phyloP scores from a whole-genome alignment of 2,797 vertebrate genomes.

The Champsocephalus gunnari region DNA sequence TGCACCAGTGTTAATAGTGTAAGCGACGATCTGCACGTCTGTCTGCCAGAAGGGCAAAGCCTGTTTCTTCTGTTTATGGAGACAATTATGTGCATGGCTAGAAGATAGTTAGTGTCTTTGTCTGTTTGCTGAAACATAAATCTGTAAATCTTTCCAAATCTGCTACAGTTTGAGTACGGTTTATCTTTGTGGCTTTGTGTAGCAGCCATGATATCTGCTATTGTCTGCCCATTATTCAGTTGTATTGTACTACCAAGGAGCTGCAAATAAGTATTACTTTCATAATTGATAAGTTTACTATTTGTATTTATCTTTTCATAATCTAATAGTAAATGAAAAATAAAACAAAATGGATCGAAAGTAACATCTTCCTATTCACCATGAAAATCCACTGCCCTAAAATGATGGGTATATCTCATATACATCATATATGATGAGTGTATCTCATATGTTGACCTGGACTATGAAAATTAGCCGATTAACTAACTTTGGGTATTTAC shows the following conservation, averaged over 20 bases:
- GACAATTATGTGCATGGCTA: slow-evolving; percentile 26
- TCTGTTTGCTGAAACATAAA: slow-evolving; percentile 34
- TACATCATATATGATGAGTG: no score
- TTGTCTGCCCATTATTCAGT: neutral
- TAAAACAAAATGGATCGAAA: neutral
- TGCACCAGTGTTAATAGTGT: slow-evolving; percentile 67
- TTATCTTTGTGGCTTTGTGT: slow-evolving; percentile 24
- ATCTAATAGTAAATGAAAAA: neutral
- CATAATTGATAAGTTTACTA: neutral
- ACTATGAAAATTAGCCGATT: no score
- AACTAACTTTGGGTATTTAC: no score
- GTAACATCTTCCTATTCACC: neutral
- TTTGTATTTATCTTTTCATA: slow-evolving; percentile 19
- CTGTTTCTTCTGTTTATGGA: slow-evolving; percentile 50
- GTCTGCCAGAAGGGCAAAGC: slow-evolving; percentile 36
- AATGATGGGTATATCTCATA: neutral
- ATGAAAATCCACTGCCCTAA: neutral
- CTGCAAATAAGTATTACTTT: neutral
- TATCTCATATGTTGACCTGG: no score
- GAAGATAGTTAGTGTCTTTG: slow-evolving; percentile 26
- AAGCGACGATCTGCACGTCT: slow-evolving; percentile 54
- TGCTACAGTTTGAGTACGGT: slow-evolving; percentile 4
- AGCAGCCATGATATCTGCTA: neutral
- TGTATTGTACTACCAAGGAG: slow-evolving; percentile 13
- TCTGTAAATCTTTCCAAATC: slow-evolving; percentile 33